Evolutionary conservation across 2,888 invertebrate genomes (phyloP).

Genomic region (Drosophila hawaiiensis): DNA sequence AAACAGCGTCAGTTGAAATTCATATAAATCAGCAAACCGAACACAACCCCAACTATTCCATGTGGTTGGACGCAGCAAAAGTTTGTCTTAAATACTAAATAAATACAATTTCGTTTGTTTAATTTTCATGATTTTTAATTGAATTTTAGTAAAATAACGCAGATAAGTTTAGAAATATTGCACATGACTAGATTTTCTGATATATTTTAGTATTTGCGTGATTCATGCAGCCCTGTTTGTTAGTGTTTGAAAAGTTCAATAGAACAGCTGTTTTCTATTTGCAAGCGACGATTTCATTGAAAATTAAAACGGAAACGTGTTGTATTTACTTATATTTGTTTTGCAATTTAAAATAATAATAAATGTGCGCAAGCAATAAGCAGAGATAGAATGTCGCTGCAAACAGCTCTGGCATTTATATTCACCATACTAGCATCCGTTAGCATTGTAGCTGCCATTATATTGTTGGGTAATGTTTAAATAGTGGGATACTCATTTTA

Average conservation of each 20-base stretch:
- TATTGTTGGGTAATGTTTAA: conserved; percentile 86
- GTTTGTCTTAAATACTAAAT: background rate
- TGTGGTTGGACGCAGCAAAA: conserved; percentile 22
- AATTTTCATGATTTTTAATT: background rate
- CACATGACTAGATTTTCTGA: background rate
- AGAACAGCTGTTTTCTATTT: conserved; percentile 66
- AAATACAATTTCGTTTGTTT: background rate
- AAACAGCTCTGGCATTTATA: conserved; percentile 77
- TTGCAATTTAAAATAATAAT: background rate
- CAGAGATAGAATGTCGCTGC: conserved; percentile 73
- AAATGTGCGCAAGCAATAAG: conserved; percentile 25
- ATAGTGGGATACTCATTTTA: background rate
- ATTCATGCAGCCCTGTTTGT: conserved; percentile 25
- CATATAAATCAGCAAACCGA: background rate
- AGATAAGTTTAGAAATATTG: too few relatives aligned
- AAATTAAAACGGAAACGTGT: conserved; percentile 36
- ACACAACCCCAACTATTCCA: conserved; percentile 25
- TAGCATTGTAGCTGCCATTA: conserved; percentile 87
- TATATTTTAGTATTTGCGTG: background rate
- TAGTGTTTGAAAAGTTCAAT: conserved; percentile 32
- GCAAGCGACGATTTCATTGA: conserved; percentile 30
- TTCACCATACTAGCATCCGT: conserved; percentile 87
- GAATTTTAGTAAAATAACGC: background rate
- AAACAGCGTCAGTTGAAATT: background rate
- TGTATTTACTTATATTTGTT: conserved; percentile 15